Percentiles rank a stretch among this genome's conserved stretches.
Evolutionary conservation across 2,113 vertebrate species (phyloP).

Genomic region (Hemiprocne comata): DNA sequence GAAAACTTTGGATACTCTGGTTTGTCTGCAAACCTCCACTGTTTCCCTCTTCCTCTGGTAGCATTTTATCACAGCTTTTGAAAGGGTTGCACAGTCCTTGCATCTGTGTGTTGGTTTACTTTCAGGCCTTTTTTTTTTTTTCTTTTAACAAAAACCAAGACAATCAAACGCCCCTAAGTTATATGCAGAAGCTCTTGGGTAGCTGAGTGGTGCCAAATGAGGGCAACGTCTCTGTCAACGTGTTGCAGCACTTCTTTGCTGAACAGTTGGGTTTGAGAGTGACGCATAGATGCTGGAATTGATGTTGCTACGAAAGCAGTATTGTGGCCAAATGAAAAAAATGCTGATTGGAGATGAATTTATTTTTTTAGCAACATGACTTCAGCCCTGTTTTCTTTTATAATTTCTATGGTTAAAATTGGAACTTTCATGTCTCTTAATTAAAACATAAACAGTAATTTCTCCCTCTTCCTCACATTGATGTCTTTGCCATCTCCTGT

Average conservation of each 20-base stretch:
- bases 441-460: neutral
- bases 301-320: neutral
- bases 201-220: neutral
- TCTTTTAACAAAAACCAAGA: neutral
- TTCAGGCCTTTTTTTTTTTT: fast-evolving
- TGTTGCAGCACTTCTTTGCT: neutral
- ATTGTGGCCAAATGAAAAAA: neutral
- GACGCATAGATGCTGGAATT: neutral
- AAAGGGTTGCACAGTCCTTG: neutral
- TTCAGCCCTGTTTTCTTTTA: neutral
- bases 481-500: neutral
- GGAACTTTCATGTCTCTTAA: neutral
- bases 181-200: neutral
- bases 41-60: neutral
- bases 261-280: neutral
- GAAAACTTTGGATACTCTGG: neutral
- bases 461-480: neutral
- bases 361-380: neutral
- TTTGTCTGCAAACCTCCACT: neutral
- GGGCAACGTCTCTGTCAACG: neutral
- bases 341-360: neutral
- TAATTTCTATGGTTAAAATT: neutral
- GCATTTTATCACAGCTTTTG: neutral
- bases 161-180: neutral
- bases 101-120: neutral